phyloP scores from a whole-genome alignment of 2,113 vertebrate species.

The Bucco capensis region DNA sequence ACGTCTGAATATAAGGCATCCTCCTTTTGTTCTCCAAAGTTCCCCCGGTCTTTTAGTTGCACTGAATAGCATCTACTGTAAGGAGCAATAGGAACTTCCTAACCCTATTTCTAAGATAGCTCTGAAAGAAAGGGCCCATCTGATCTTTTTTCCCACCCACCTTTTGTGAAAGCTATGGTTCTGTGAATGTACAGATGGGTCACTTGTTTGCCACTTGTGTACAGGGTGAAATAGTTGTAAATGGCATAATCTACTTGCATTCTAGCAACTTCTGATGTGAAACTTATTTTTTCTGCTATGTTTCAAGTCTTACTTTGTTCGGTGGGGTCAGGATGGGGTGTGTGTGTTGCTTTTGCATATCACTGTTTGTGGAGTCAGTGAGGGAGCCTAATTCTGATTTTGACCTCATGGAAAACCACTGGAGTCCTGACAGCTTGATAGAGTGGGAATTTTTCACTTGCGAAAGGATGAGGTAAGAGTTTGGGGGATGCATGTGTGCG shows the following conservation, averaged over 20 bases:
- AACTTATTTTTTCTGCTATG: neutral
- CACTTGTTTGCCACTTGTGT: neutral
- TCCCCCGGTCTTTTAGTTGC: neutral
- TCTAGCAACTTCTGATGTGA: neutral
- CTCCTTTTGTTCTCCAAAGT: conserved; percentile 49
- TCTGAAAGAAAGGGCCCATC: neutral
- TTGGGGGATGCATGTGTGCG: neutral
- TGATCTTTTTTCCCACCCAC: neutral
- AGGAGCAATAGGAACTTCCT: conserved; percentile 1
- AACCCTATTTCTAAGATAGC: neutral
- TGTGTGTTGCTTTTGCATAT: neutral
- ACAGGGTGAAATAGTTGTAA: neutral
- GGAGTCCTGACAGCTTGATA: neutral
- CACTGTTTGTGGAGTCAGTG: neutral
- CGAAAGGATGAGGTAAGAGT: conserved; percentile 15
- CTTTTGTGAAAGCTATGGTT: neutral
- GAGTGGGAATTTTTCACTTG: conserved; percentile 12
- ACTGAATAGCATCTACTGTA: neutral
- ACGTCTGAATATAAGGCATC: conserved; percentile 48
- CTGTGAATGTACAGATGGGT: neutral
- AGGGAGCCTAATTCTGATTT: neutral
- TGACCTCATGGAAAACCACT: neutral
- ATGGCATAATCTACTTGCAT: rapidly evolving
- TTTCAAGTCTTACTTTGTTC: neutral
- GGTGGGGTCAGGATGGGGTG: neutral